Evolutionary conservation across 2,888 invertebrate genomes (phyloP), one percentile per base, ranked within the genome.

Genomic region (Pandemis corylana): DNA sequence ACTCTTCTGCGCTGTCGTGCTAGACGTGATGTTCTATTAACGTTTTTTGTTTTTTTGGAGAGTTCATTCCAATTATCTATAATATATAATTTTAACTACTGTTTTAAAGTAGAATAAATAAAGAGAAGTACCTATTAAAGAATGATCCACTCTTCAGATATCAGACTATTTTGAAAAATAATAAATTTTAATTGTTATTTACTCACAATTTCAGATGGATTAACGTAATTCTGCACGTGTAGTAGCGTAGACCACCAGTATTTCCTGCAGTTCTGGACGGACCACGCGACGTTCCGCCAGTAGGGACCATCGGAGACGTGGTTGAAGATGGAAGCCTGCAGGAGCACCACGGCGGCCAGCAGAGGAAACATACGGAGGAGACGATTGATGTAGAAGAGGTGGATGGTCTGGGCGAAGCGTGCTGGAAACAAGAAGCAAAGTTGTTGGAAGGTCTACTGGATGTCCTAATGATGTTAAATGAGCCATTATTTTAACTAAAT

Each of bases 231-330:
- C 79, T 95, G 95, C 5, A 95, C 82, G 80, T 95, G 94, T 0
- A 95, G 82, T 13, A 95, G 69, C 0, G 88, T 83, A 0, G 90
- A 76, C 95, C 95, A 95, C 95, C 95, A 95, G 75, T 89, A 86
- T 0, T 78, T 78, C 12, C 88, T 81, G 79, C 95, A 95, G 79
- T 83, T 83, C 5, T 86, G 84, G 0, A 83, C 73, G 1, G 83
- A 80, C 2, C 51, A 63, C 0, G 84, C 95, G 82, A 95, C 77
- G 85, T 84, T 76, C 85, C 90, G 3, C 95, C 95, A 83, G 89
- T 90, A 84, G 0, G 90, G 90, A 0, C 87, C 85, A 69, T 88
- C 89, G 1, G 88, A 83, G 3, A 87, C 77, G 51, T 85, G 85
- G 77, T 89, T 83, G 46, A 89, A 80, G 0, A 86, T 7, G 0